Evolutionary conservation across 2,888 invertebrate genomes (phyloP).

Genomic region (Saturnia pavonia): DNA sequence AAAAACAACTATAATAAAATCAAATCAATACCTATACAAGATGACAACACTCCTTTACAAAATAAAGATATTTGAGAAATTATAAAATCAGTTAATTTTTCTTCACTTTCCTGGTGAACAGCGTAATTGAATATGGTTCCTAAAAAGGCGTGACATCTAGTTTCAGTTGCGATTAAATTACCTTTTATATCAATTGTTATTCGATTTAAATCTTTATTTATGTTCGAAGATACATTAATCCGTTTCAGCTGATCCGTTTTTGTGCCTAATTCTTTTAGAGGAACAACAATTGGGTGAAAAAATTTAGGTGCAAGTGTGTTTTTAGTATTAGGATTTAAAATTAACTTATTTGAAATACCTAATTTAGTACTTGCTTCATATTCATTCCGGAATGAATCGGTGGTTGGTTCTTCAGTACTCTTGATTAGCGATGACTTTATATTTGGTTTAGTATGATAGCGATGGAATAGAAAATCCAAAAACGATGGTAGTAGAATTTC

Average conservation of each 20-base stretch:
- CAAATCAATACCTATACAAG: conserved; percentile 70
- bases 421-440: conserved; percentile 19
- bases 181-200: conserved; percentile 69
- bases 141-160: conserved; percentile 69
- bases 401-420: conserved; percentile 25
- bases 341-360: not conserved
- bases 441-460: conserved; percentile 28
- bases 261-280: conserved; percentile 39
- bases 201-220: conserved; percentile 29
- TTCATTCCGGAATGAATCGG: not conserved
- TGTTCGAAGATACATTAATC: conserved; percentile 16
- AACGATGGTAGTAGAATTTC: conserved; percentile 52
- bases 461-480: conserved; percentile 55
- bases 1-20: conserved; percentile 59
- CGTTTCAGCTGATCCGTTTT: conserved; percentile 25
- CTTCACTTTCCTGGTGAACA: conserved; percentile 47
- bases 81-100: conserved; percentile 64
- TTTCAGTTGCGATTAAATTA: conserved; percentile 64
- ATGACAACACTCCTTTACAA: conserved; percentile 69
- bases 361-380: conserved; percentile 3
- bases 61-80: conserved; percentile 64
- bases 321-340: not conserved
- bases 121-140: conserved; percentile 65
- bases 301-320: not conserved
- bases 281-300: conserved; percentile 37